phyloP scores from a whole-genome alignment of 2,888 invertebrate species.

The Rhagonycha lutea region DNA sequence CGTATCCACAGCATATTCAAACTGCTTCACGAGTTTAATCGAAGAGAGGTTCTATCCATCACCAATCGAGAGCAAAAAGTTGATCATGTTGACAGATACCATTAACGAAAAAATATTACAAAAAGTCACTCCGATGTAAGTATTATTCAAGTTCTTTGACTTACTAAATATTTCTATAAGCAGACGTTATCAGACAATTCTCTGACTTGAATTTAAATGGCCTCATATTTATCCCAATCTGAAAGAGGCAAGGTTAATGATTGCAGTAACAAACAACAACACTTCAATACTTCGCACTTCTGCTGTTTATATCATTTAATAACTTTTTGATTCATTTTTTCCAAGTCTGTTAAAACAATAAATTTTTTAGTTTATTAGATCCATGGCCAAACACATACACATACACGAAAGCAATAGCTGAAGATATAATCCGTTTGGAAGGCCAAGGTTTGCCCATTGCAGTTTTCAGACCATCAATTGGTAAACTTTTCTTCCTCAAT shows the following conservation, averaged over 20 bases:
- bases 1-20: slow-evolving; percentile 64
- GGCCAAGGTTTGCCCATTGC: slow-evolving; percentile 76
- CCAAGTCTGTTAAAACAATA: not conserved
- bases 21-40: slow-evolving; percentile 49
- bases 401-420: slow-evolving; percentile 88
- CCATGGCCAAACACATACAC: slow-evolving; percentile 89
- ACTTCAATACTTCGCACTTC: not conserved
- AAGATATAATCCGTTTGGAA: slow-evolving; percentile 71
- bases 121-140: slow-evolving; percentile 63
- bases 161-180: not conserved
- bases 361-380: slow-evolving; percentile 54
- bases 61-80: slow-evolving; percentile 58
- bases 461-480: slow-evolving; percentile 84
- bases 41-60: slow-evolving; percentile 55
- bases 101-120: slow-evolving; percentile 59
- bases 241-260: not conserved
- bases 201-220: not conserved
- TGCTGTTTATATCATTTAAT: not conserved
- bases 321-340: not conserved
- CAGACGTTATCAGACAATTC: not conserved
- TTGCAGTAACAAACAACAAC: not conserved
- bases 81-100: slow-evolving; percentile 58
- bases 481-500: slow-evolving; percentile 52
- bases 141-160: slow-evolving; percentile 12
- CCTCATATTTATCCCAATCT: not conserved